Evolutionary conservation across 2,888 invertebrate species (phyloP), one percentile per base, ranked within the genome.

Genomic region (Dasypolia templi): DNA sequence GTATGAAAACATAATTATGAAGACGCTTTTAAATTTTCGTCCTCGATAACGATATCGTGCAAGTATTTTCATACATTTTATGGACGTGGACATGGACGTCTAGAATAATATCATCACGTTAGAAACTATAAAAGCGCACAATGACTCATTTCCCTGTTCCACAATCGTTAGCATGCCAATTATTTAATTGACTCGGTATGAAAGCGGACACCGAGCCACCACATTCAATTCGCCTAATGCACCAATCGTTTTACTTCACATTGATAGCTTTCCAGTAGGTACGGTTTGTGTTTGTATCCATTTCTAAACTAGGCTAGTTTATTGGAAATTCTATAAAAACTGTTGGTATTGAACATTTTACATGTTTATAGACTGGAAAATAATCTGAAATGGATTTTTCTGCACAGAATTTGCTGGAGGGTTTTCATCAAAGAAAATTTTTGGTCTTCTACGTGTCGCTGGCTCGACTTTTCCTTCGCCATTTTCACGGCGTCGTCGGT

Each of bases 211-310:
- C 73, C 35, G 67, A 32, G n/a, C 66, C 35, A 72, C 65, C 72
- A 68, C 72, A 73, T 78, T 76, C 79, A 86, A 87, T 86, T 85
- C 75, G 59, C 77, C 77, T 85, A 86, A 81, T 86, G 87, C 81
- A 82, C 74, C 35, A 76, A 72, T 76, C 79, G 80, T 84, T 79
- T 79, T 63, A 73, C 70, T 75, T 61, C 64, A 49, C 62, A 74
- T 68, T 75, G 70, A 77, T 72, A 82, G 83, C 58, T 74, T 68
- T 71, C 44, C 55, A 69, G n/a, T n/a, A n/a, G n/a, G n/a, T 74
- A 68, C 29, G 51, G 71, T 61, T 68, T 39, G 56, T 75, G 70
- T 67, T 79, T 66, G 62, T 77, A 62, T 67, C 64, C 56, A 81
- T 80, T 82, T 70, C 35, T 70, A 59, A 77, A 76, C 79, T 75